Evolutionary conservation across 2,888 invertebrate species (phyloP).

Genomic region (Chrysolina haemoptera): DNA sequence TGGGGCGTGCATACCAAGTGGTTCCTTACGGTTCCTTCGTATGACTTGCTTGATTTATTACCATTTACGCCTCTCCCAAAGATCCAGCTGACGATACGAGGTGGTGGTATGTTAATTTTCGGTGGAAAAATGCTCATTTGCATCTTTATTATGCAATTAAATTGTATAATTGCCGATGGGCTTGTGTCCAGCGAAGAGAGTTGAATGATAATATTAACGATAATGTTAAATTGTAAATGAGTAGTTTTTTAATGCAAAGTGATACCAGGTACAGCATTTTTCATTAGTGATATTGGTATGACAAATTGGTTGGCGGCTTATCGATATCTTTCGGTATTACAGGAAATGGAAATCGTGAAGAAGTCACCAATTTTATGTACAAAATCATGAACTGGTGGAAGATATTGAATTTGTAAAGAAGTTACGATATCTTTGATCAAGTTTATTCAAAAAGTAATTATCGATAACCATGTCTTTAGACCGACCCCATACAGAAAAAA

Average conservation of each 20-base stretch:
- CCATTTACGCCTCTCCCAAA: conserved; percentile 53
- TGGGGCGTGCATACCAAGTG: conserved; percentile 50
- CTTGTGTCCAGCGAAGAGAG: conserved; percentile 1
- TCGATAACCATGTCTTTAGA: too few relatives aligned
- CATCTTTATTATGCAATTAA: conserved; percentile 48
- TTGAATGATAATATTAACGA: conserved; percentile 5
- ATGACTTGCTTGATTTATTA: conserved; percentile 59
- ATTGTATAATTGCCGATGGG: conserved; percentile 27
- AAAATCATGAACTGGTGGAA: too few relatives aligned
- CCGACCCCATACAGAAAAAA: too few relatives aligned
- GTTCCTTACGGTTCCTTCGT: conserved; percentile 42
- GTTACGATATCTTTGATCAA: too few relatives aligned
- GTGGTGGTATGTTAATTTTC: conserved; percentile 46
- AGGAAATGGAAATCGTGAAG: too few relatives aligned
- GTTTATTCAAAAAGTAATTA: too few relatives aligned
- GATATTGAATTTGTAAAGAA: too few relatives aligned
- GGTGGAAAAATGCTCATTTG: conserved; percentile 38
- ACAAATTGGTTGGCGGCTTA: too few relatives aligned
- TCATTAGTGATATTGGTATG: too few relatives aligned
- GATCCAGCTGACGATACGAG: conserved; percentile 52
- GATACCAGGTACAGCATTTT: too few relatives aligned
- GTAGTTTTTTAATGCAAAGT: neutral
- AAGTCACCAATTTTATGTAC: too few relatives aligned
- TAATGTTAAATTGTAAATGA: conserved; percentile 15
- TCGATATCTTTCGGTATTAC: too few relatives aligned